Conservation (phyloP, 92 coral and sea anemone genomes). For the Heliopora coerulea region DNA sequence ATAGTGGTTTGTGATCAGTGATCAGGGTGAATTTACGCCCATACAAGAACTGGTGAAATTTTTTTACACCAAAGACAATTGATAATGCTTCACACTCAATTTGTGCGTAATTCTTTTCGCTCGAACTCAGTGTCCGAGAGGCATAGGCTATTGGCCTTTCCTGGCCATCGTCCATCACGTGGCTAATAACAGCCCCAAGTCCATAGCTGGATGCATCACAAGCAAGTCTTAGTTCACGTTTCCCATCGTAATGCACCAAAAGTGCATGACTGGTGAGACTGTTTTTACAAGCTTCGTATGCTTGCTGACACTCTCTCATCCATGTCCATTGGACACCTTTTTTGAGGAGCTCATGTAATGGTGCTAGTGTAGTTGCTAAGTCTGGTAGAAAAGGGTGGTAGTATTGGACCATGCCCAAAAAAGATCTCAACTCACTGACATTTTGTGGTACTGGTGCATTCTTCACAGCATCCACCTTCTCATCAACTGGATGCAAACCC, state of each 20-base stretch:
- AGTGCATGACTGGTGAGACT: too few relatives aligned
- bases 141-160: background rate
- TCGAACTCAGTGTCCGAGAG: too few relatives aligned
- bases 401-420: background rate
- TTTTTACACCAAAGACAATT: too few relatives aligned
- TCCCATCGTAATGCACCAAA: background rate
- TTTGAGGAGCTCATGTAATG: background rate
- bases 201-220: background rate
- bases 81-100: too few relatives aligned
- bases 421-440: background rate
- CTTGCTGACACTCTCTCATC: background rate
- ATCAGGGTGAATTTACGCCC: too few relatives aligned
- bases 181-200: background rate
- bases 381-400: slow-evolving; percentile 7
- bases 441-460: slow-evolving; percentile 4
- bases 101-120: too few relatives aligned
- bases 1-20: too few relatives aligned
- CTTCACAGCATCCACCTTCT: slow-evolving; percentile 3
- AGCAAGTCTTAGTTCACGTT: background rate
- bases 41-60: too few relatives aligned
- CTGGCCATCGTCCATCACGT: background rate
- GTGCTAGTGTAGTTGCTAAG: background rate
- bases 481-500: background rate
- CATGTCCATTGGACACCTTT: background rate
- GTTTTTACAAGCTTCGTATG: background rate